Percentiles rank a stretch among this genome's conserved stretches.
Evolutionary conservation across 2,113 vertebrate genomes (phyloP).

Genomic region (Miniopterus natalensis): DNA sequence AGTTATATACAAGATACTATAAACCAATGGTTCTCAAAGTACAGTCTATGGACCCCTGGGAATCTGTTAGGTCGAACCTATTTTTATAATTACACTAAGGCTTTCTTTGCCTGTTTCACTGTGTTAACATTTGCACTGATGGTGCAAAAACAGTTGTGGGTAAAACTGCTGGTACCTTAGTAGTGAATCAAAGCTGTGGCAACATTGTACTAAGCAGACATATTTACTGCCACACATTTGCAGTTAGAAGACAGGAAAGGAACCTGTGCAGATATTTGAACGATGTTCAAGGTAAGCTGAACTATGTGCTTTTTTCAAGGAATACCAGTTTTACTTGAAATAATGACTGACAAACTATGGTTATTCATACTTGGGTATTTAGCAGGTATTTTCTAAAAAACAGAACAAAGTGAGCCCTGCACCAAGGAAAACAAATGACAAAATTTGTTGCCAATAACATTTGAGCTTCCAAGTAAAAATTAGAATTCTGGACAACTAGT

Average conservation of each 20-base stretch:
- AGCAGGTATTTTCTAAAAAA: constrained; percentile 47
- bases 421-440: constrained; percentile 61
- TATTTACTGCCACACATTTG: background rate
- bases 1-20: constrained; percentile 15
- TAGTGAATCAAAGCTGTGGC: background rate
- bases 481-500: constrained; percentile 34
- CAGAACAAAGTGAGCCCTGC: constrained; percentile 13
- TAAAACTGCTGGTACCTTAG: background rate
- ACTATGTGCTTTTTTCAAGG: constrained; percentile 20
- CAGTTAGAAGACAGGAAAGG: background rate
- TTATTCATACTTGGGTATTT: background rate
- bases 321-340: constrained; percentile 44
- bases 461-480: constrained; percentile 55
- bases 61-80: constrained; percentile 11
- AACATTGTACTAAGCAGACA: background rate
- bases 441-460: constrained; percentile 35
- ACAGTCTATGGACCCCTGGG: background rate
- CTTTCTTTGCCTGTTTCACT: background rate
- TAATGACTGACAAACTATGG: background rate
- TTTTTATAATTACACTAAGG: background rate
- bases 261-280: background rate
- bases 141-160: background rate
- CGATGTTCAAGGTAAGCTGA: background rate
- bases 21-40: constrained; percentile 44
- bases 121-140: constrained; percentile 32